Conservation (phyloP, 2,888 invertebrate genomes). For the Drosophila koepferae region DNA sequence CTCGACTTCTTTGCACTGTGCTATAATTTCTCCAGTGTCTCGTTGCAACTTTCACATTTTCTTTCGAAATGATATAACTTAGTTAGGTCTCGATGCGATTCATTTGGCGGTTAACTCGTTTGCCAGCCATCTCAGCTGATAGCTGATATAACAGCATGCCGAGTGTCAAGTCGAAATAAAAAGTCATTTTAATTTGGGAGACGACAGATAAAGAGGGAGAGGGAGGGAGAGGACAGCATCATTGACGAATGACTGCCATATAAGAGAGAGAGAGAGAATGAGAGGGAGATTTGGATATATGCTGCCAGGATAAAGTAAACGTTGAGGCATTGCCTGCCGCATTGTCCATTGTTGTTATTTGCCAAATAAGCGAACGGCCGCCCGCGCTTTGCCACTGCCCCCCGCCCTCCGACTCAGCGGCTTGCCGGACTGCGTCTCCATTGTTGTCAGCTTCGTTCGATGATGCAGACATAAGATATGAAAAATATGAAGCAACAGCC, state of each 20-base stretch:
- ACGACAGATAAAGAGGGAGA: background rate
- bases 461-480: conserved; percentile 80
- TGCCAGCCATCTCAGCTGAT: conserved; percentile 3
- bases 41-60: conserved; percentile 35
- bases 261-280: conserved; percentile 1
- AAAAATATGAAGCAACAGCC: conserved; percentile 78
- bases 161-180: conserved; percentile 62
- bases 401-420: background rate
- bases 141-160: conserved; percentile 19
- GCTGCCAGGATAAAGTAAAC: conserved; percentile 59
- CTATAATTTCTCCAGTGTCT: conserved; percentile 20
- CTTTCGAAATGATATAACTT: conserved; percentile 35
- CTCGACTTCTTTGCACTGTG: conserved; percentile 6
- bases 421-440: conserved; percentile 25
- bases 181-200: conserved; percentile 70
- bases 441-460: conserved; percentile 71
- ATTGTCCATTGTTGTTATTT: conserved; percentile 72
- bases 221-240: background rate
- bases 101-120: conserved; percentile 22
- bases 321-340: conserved; percentile 18
- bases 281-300: conserved; percentile 4
- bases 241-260: conserved; percentile 26
- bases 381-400: conserved; percentile 4
- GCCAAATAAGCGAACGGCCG: conserved; percentile 67
- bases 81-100: conserved; percentile 20